Percentiles rank a stretch among this genome's conserved stretches.
Conservation (phyloP, 2,113 vertebrate species). For the Alligator sinensis region DNA sequence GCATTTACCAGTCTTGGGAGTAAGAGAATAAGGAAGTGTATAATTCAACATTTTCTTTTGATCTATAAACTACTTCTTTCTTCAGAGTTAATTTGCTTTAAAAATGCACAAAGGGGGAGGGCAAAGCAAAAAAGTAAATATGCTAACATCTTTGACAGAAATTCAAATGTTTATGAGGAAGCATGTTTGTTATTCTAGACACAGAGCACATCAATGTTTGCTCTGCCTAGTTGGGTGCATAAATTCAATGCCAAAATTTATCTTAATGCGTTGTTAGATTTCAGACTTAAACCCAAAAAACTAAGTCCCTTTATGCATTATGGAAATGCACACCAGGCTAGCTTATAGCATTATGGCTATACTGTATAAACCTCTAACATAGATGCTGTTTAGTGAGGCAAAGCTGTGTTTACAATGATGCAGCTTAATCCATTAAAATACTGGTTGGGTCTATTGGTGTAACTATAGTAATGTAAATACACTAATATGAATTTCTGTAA, state of each 20-base stretch:
- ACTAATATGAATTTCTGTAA: not conserved
- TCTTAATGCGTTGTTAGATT: not conserved
- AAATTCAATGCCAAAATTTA: constrained; percentile 44
- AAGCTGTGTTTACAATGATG: not conserved
- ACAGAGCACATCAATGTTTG: constrained; percentile 35
- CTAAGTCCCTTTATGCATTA: not conserved
- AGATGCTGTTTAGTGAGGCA: not conserved
- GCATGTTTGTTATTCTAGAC: constrained; percentile 52
- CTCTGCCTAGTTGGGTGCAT: constrained; percentile 49
- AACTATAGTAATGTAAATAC: not conserved
- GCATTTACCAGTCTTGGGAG: constrained; percentile 62
- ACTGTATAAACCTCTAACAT: not conserved
- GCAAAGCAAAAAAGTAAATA: constrained; percentile 56
- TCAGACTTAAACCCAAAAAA: not conserved
- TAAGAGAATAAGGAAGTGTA: constrained; percentile 64
- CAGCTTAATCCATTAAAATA: constrained; percentile 44
- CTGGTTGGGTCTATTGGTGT: not conserved
- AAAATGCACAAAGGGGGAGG: constrained; percentile 63
- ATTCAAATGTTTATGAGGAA: constrained; percentile 50
- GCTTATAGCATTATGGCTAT: not conserved
- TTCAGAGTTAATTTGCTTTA: constrained; percentile 70
- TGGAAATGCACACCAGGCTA: not conserved
- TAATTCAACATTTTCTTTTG: constrained; percentile 67
- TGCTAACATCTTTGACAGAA: constrained; percentile 65
- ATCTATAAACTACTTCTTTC: constrained; percentile 66